Base-by-base conservation (phyloP, 2,888 invertebrate genomes). In the Nemotelus pantherinus region DNA sequence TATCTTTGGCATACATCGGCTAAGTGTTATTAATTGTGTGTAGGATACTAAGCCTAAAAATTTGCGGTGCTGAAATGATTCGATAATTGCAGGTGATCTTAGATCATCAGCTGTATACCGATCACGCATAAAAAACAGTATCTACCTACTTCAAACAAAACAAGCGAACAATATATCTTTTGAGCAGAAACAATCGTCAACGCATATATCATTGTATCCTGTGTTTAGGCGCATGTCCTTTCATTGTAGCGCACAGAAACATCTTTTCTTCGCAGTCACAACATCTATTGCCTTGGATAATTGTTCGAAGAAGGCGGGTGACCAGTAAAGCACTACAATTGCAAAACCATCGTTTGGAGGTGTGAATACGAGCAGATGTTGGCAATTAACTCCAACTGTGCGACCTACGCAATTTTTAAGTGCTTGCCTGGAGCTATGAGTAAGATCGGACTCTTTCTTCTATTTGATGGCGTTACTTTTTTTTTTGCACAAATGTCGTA, bases 311-410 rank as follows among this genome's bases (percentile, higher is more conserved):
- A 50, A 65, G 76, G 76, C 76, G 76, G 76, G 76, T 53, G 64
- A 76, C 76, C 65, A 76, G 65, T 76, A 65, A 76, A 76, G 55
- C 65, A 65, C 65, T 76, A 65, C 25, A 65, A 76, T 50, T 74
- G 50, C 63, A 41, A 74, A 63, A 60, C 58, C 74, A 50, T 63
- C 43, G 63, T 25, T 48, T 63, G 48, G 48, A 79, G 79, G 79
- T 79, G 79, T 74, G 76, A 79, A 76, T 76, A 47, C 75, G 68
- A 65, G 79, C 76, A 79, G 77, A 77, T 68, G 71, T 74, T 76
- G 76, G 60, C 79, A 74, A 74, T 74, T 74, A 74, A 74, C 74
- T 74, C 74, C 72, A 53, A 74, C 55, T 74, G 74, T 58, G 57
- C 44, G 47, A 45, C 74, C 60, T 63, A 60, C 63, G 74, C 74